Conservation (phyloP, 2,797 vertebrate genomes). For the Remorina albescens region DNA sequence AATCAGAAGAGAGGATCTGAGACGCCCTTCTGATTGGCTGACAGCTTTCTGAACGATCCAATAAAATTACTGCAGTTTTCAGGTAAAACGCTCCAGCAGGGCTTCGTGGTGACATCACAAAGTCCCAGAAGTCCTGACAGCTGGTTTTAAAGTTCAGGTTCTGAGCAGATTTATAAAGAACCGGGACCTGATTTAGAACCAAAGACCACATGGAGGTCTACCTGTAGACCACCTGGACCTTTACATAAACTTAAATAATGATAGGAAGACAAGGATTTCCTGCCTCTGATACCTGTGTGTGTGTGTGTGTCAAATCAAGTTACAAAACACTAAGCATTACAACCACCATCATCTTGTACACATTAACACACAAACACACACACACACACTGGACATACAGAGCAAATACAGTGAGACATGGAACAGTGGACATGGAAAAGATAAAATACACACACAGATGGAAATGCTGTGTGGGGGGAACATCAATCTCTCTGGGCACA, state of each 20-base stretch:
- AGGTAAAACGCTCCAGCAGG: too few species aligned
- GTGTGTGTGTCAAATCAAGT: slow-evolving; percentile 21
- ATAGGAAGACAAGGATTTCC: neutral
- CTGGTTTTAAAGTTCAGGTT: too few species aligned
- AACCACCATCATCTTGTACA: slow-evolving; percentile 14
- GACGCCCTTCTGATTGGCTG: too few species aligned
- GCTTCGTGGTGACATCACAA: too few species aligned
- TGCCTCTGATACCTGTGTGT: slow-evolving; percentile 13
- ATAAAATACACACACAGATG: slow-evolving; percentile 51
- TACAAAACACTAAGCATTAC: slow-evolving; percentile 42
- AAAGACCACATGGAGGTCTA: too few species aligned
- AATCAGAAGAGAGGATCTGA: too few species aligned
- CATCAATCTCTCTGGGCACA: slow-evolving; percentile 70
- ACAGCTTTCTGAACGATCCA: too few species aligned
- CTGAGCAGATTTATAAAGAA: too few species aligned
- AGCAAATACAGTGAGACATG: slow-evolving; percentile 49
- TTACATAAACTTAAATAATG: neutral
- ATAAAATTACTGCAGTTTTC: too few species aligned
- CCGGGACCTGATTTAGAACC: too few species aligned
- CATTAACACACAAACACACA: slow-evolving; percentile 22
- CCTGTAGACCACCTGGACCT: too few species aligned
- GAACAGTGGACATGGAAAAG: slow-evolving; percentile 44
- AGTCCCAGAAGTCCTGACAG: too few species aligned
- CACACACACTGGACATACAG: slow-evolving; percentile 9
- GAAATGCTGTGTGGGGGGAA: slow-evolving; percentile 59